Conservation (phyloP, 2,797 vertebrate species). For the Valencia hispanica region DNA sequence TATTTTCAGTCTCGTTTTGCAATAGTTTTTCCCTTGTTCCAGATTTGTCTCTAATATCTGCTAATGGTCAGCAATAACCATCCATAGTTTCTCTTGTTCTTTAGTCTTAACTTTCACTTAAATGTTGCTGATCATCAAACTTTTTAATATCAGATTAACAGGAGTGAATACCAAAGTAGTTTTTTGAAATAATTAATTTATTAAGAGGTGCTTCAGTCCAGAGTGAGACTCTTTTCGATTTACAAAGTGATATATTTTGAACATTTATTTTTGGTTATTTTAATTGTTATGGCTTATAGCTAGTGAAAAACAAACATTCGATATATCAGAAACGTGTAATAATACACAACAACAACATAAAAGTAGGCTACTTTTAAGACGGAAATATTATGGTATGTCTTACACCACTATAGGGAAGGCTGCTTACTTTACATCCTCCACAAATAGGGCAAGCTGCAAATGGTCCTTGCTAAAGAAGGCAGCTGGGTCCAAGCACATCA, state of each 20-base stretch:
- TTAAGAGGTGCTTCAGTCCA: background rate
- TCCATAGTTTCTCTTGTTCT: background rate
- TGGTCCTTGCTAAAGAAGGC: background rate
- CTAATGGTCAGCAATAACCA: too few species aligned
- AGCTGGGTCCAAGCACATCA: background rate
- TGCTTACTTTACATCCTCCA: background rate
- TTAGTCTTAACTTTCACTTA: background rate
- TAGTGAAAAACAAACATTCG: background rate
- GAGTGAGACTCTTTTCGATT: background rate
- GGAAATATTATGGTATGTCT: background rate
- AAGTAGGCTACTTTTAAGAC: background rate
- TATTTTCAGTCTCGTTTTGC: background rate
- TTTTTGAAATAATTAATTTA: background rate
- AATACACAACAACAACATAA: background rate
- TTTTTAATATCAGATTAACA: background rate
- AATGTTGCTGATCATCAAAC: background rate
- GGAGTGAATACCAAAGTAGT: too few species aligned
- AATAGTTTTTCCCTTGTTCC: too few species aligned
- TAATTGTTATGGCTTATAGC: background rate
- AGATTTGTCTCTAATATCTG: too few species aligned
- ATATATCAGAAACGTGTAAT: background rate
- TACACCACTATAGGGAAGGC: background rate
- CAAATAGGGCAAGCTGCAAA: background rate
- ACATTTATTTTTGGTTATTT: background rate
- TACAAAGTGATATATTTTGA: background rate